A percentile compares a stretch with the other conserved stretches of the same genome.
Conservation (phyloP, 2,888 invertebrate species). For the Thalpophila matura region DNA sequence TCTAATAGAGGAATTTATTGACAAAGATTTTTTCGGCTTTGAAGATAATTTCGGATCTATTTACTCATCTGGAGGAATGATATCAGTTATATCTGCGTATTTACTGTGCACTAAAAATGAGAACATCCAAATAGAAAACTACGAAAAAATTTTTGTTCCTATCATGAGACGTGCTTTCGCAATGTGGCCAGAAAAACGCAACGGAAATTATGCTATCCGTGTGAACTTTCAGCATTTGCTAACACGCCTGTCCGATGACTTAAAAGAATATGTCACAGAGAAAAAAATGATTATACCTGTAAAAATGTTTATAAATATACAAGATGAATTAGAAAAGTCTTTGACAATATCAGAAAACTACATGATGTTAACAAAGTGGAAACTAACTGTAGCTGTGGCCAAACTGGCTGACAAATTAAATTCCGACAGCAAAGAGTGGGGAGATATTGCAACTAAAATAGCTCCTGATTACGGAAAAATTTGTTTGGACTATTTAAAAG, state of each 20-base stretch:
- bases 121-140: conserved; percentile 70
- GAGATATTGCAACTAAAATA: conserved; percentile 57
- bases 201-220: conserved; percentile 59
- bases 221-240: conserved; percentile 65
- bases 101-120: conserved; percentile 70
- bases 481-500: conserved; percentile 72
- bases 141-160: conserved; percentile 70
- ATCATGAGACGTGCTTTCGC: conserved; percentile 67
- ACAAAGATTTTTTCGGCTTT: conserved; percentile 63
- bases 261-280: conserved; percentile 61
- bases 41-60: conserved; percentile 16
- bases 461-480: conserved; percentile 69
- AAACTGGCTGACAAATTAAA: conserved; percentile 63
- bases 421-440: conserved; percentile 55
- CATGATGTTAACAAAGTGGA: conserved; percentile 72
- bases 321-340: conserved; percentile 60
- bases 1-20: conserved; percentile 70
- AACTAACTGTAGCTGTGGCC: conserved; percentile 67
- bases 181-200: conserved; percentile 65
- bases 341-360: conserved; percentile 75
- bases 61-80: conserved; percentile 47
- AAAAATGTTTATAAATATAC: conserved; percentile 67
- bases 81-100: conserved; percentile 70
- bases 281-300: conserved; percentile 66
- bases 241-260: conserved; percentile 60